Percentiles rank a stretch among this genome's conserved stretches.
phyloP scores from a whole-genome alignment of 2,797 vertebrate species.

The Sparus aurata region DNA sequence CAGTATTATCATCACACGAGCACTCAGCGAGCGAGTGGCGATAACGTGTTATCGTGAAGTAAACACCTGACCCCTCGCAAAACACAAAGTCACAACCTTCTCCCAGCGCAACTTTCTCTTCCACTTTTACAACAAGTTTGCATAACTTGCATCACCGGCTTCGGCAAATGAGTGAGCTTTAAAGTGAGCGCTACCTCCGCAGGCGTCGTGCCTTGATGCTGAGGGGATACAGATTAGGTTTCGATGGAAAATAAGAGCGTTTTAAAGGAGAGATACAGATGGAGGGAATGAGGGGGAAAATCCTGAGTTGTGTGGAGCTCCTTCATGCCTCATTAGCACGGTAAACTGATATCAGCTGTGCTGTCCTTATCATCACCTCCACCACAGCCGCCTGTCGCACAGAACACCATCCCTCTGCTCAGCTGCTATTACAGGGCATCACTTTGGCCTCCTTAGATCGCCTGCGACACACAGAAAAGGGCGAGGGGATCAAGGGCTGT shows the following conservation, averaged over 20 bases:
- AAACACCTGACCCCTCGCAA: slow-evolving; percentile 49
- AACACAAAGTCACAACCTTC: slow-evolving; percentile 44
- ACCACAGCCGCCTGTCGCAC: slow-evolving; percentile 10
- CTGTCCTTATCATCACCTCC: slow-evolving; percentile 48
- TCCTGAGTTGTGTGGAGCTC: slow-evolving; percentile 24
- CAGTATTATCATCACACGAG: slow-evolving; percentile 54
- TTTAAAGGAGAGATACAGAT: slow-evolving; percentile 26
- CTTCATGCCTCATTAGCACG: slow-evolving; percentile 72
- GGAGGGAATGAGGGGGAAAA: slow-evolving; percentile 25
- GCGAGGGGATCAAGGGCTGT: background rate
- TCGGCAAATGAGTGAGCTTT: background rate
- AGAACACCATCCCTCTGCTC: slow-evolving; percentile 5
- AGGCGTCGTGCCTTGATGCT: slow-evolving; percentile 2
- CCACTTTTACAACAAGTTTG: slow-evolving; percentile 19
- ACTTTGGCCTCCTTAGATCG: slow-evolving; percentile 31
- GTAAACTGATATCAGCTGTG: slow-evolving; percentile 62
- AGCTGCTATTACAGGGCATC: slow-evolving; percentile 42
- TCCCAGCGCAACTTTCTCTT: slow-evolving; percentile 16
- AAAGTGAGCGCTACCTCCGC: background rate
- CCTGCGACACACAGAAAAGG: slow-evolving; percentile 12
- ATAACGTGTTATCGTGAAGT: slow-evolving; percentile 57
- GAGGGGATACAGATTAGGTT: background rate
- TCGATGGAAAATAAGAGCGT: background rate
- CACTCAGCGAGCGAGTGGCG: slow-evolving; percentile 30
- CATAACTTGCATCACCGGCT: background rate